Base-by-base conservation (phyloP, 2,888 invertebrate genomes). In the Platypus cylindrus region DNA sequence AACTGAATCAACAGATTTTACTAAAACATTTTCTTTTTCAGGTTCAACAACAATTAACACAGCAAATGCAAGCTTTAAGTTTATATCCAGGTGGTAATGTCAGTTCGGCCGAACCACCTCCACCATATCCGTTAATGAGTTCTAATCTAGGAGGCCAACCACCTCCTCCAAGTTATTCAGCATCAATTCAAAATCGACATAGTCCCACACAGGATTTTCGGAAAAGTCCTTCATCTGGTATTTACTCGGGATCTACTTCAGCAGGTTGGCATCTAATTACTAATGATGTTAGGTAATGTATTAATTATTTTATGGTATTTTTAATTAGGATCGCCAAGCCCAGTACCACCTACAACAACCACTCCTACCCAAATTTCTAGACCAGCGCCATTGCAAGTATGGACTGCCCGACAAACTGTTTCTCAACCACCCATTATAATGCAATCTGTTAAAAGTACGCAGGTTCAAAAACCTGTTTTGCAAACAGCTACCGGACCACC, bases 361-460 rank as follows among this genome's bases (percentile, higher is more conserved):
- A 40, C 70, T 3, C 64, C 76, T 32, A 65, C 74, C 24, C 69
- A 73, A 5, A 74, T 79, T 71, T 73, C 79, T 25, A 69, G 84
- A 45, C 84, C 86, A 3, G 80, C 85, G 43, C 85, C 90, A 3
- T 65, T 84, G 35, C 80, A 79, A 57, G 81, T 85, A 29, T 84
- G 89, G 78, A 79, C 81, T 36, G 83, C 86, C 35, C 68, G 83
- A 31, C 91, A 91, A 59, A 79, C 87, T 23, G 85, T 82, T 53
- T 80, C 89, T 13, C 90, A 90, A 54, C 83, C 89, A 30, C 90
- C 91, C 5, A 86, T 94, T 45, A 91, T 94, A 44, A 94, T 93
- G 90, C 91, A 93, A 59, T 87, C 90, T 17, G 94, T 94, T 12
- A 89, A 89, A 60, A 90, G 90, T 65, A 90, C 90, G 12, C 90